Conservation (phyloP, 1,140 invertebrate species). For the Campodea augens region DNA sequence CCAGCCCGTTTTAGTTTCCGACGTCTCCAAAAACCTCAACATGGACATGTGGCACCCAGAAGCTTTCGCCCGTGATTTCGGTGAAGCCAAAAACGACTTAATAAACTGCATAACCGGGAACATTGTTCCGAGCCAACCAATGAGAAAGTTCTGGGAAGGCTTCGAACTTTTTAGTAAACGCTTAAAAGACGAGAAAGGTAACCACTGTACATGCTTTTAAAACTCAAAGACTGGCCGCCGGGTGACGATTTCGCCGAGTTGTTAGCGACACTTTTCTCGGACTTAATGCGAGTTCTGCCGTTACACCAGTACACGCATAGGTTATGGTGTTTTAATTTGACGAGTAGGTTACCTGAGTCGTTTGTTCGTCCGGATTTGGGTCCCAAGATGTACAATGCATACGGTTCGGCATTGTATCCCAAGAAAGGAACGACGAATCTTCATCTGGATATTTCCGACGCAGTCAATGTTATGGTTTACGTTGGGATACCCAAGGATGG, state of each 20-base stretch:
- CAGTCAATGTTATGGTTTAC: conserved; percentile 94
- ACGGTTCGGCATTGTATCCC: conserved; percentile 61
- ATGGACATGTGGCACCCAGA: conserved; percentile 70
- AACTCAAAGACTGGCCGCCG: conserved; percentile 92
- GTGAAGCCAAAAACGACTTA: conserved; percentile 75
- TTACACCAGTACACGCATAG: conserved; percentile 78
- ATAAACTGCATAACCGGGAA: conserved; percentile 81
- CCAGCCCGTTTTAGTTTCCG: conserved; percentile 87
- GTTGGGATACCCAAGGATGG: conserved; percentile 72
- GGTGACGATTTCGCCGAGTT: conserved; percentile 88
- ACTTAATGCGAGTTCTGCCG: conserved; percentile 84
- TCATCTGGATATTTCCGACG: conserved; percentile 91
- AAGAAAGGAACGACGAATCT: conserved; percentile 87
- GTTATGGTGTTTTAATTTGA: conserved; percentile 72
- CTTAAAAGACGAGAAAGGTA: conserved; percentile 60
- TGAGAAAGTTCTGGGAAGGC: conserved; percentile 91
- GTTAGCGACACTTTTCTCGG: conserved; percentile 52
- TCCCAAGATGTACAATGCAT: conserved; percentile 97
- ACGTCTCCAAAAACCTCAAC: conserved; percentile 57
- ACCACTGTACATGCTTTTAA: conserved; percentile 81
- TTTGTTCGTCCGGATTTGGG: conserved; percentile 90
- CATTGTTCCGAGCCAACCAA: conserved; percentile 65
- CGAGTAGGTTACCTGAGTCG: conserved; percentile 72
- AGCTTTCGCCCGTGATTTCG: conserved; percentile 76
- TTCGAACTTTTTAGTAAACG: conserved; percentile 71